Base-by-base conservation (phyloP, 2,797 vertebrate genomes). In the Pristis pectinata region DNA sequence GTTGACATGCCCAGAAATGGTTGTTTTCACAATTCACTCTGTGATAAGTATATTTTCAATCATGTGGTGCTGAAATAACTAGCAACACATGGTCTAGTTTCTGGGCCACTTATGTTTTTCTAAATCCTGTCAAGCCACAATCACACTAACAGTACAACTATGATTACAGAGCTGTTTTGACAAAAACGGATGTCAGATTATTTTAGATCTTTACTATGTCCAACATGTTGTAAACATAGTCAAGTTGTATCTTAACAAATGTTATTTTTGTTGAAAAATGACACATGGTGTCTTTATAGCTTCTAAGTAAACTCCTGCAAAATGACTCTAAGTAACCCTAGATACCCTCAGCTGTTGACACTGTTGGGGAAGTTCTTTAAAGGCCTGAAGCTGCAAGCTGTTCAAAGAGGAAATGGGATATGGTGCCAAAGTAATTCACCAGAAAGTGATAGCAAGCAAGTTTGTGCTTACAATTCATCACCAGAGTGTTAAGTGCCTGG, bases 171-270 rank as follows among this genome's bases (percentile, higher is more conserved):
- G 17, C 61, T 41, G 19, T 44, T 93, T 44, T 67, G 64, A 27
- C 91, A 93, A 70, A 44, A 44, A 93, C 27, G 22, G 24, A 41
- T 4, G 11, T 44, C n/a, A 27, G 59, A 44, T 93, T 93, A 93
- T 93, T 93, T 93, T 67, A 44, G n/a, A 41, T 27, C 64, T 93
- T 93, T 44, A 70, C 37, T 27, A 5, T 93, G 93, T 72, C 64
- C 91, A 70, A 37, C 37, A 11, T 70, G 37, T 27, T 11, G 19
- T 93, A 93, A 93, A 93, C 61, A 72, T 30, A 72, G 64, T 93
- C 91, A 30, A 70, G 91, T 93, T 30, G 37, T 44, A 49, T 70
- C 91, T 67, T 92, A 70, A 93, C 64, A 92, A 92, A 92, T 17
- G n/a, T 6, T 30, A 30, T 30, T 41, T 22, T 15, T 15, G 61